Conservation (phyloP, 1,140 invertebrate species). For the Heliconius himera region DNA sequence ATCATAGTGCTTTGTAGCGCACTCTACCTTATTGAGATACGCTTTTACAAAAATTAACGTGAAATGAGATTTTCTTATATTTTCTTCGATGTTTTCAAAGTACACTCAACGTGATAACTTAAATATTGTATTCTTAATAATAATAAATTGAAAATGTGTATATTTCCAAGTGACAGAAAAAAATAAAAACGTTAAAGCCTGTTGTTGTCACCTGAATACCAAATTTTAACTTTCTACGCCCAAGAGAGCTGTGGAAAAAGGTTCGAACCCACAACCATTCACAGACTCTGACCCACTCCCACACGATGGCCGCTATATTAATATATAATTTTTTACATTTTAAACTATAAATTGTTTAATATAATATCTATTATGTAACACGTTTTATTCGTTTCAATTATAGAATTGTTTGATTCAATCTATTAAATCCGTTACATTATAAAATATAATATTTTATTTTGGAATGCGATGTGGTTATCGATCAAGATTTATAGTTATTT, state of each 20-base stretch:
- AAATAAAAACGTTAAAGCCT: too few species aligned
- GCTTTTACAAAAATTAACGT: conserved; percentile 7
- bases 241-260: too few species aligned
- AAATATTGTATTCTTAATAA: too few species aligned
- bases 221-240: too few species aligned
- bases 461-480: background rate
- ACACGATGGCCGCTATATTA: background rate
- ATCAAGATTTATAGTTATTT: conserved; percentile 1
- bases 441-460: background rate
- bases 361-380: background rate
- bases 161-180: too few species aligned
- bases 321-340: background rate
- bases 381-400: background rate
- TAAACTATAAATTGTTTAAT: too few species aligned
- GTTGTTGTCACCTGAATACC: too few species aligned
- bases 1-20: conserved; percentile 2
- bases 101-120: too few species aligned
- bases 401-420: background rate
- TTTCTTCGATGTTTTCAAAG: background rate
- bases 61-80: conserved; percentile 1
- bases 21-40: background rate
- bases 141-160: too few species aligned
- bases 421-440: conserved; percentile 1
- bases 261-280: too few species aligned
- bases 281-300: too few species aligned